Conservation (phyloP, 2,888 invertebrate genomes). For the Mylabris sibirica region DNA sequence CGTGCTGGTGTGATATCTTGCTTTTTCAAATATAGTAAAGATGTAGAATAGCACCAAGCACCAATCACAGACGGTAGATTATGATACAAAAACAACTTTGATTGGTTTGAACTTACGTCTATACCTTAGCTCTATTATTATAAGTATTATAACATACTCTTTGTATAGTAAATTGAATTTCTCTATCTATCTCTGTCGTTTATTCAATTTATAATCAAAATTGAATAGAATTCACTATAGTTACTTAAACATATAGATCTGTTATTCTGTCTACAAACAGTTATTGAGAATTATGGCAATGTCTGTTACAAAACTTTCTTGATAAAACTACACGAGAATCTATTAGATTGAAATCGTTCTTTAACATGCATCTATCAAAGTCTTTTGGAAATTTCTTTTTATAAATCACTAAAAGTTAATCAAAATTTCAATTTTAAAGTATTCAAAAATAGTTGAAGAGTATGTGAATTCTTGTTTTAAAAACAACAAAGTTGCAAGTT, state of each 20-base stretch:
- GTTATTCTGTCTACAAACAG: not conserved
- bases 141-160: not conserved
- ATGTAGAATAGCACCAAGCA: too few species aligned
- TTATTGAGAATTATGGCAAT: not conserved
- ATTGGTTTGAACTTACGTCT: not conserved
- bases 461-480: too few species aligned
- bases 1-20: too few species aligned
- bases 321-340: not conserved
- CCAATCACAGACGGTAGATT: too few species aligned
- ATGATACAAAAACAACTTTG: too few species aligned
- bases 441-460: too few species aligned
- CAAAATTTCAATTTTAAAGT: too few species aligned
- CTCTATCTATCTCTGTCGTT: not conserved
- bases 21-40: too few species aligned
- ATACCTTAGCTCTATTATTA: not conserved
- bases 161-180: not conserved
- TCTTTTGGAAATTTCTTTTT: not conserved
- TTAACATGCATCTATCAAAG: not conserved
- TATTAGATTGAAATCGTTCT: not conserved
- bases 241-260: slow-evolving; percentile 1
- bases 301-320: not conserved
- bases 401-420: not conserved
- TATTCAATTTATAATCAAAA: not conserved
- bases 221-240: not conserved
- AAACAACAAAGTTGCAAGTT: not conserved